phyloP scores from a whole-genome alignment of 2,888 invertebrate genomes.

The Mechanitis mazaeus region DNA sequence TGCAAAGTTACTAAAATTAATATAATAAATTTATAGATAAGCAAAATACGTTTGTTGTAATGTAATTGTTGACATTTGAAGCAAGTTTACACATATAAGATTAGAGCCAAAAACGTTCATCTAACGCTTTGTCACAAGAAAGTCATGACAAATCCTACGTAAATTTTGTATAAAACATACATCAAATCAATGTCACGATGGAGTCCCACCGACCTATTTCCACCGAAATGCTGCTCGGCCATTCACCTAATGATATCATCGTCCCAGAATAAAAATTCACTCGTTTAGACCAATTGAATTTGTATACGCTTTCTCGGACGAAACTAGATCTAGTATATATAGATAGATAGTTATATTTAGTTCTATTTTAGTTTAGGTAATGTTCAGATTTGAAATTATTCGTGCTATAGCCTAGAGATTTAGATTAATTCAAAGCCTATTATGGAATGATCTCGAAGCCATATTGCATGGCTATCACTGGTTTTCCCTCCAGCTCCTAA shows the following conservation, averaged over 20 bases:
- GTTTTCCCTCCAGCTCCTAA: conserved; percentile 10
- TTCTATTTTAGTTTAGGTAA: conserved; percentile 51
- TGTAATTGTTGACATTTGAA: not conserved
- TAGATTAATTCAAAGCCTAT: conserved; percentile 15
- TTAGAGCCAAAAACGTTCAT: no score
- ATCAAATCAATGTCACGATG: conserved; percentile 59
- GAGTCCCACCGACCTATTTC: conserved; percentile 63
- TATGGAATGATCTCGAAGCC: conserved; percentile 11
- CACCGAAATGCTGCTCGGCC: conserved; percentile 50
- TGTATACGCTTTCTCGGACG: conserved; percentile 64
- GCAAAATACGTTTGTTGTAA: not conserved
- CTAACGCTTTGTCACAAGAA: not conserved
- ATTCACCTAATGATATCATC: conserved; percentile 73
- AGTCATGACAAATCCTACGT: conserved; percentile 18
- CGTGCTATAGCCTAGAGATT: conserved; percentile 17
- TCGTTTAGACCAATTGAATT: conserved; percentile 69
- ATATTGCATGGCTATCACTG: conserved; percentile 9
- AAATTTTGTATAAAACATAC: conserved; percentile 27
- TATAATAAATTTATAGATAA: no score
- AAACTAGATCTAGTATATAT: conserved; percentile 41
- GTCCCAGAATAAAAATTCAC: conserved; percentile 67
- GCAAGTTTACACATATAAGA: conserved; percentile 1
- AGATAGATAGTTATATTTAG: conserved; percentile 20
- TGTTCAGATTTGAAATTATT: conserved; percentile 39
- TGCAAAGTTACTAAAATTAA: no score